These are phyloP conservation scores for Trissolcus brochymenae DNA, from an alignment of 2,888 invertebrate genomes.

Conservation along the genomic window DNA sequence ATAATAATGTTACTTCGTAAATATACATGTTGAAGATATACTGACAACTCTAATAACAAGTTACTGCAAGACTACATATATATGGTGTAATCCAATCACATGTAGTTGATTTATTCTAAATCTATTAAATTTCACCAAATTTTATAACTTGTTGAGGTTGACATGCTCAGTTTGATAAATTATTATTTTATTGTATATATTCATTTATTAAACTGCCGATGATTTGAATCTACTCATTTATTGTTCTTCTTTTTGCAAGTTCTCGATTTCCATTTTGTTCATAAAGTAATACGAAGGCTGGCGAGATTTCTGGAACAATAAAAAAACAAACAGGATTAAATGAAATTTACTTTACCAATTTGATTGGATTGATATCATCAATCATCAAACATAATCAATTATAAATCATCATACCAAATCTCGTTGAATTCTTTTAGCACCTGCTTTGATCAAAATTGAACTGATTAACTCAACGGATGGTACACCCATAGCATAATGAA, in stretches of 20 bases:
- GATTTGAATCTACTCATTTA: conserved; percentile 62
- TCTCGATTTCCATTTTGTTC: conserved; percentile 91
- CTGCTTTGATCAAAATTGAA: conserved; percentile 87
- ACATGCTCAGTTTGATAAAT: too few species aligned
- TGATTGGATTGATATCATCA: neutral
- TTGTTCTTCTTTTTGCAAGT: conserved; percentile 90
- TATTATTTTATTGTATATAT: too few species aligned
- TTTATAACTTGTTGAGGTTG: too few species aligned
- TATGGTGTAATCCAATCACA: too few species aligned
- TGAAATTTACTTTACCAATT: neutral
- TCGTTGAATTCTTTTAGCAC: conserved; percentile 88
- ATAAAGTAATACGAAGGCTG: conserved; percentile 95
- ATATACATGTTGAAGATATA: too few species aligned
- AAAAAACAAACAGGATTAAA: neutral
- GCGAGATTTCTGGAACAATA: conserved; percentile 82
- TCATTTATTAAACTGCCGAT: too few species aligned
- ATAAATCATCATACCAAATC: conserved; percentile 80
- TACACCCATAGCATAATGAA: conserved; percentile 94
- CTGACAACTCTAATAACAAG: too few species aligned
- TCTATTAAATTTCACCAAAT: too few species aligned
- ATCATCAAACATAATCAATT: too few species aligned
- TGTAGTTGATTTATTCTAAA: too few species aligned
- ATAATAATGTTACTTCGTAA: too few species aligned
- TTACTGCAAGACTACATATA: too few species aligned
- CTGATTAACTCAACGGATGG: conserved; percentile 89